Evolutionary conservation across 92 coral and sea anemone genomes (phyloP), one percentile per base, ranked within the genome.

Genomic region (Porites cylindrica): DNA sequence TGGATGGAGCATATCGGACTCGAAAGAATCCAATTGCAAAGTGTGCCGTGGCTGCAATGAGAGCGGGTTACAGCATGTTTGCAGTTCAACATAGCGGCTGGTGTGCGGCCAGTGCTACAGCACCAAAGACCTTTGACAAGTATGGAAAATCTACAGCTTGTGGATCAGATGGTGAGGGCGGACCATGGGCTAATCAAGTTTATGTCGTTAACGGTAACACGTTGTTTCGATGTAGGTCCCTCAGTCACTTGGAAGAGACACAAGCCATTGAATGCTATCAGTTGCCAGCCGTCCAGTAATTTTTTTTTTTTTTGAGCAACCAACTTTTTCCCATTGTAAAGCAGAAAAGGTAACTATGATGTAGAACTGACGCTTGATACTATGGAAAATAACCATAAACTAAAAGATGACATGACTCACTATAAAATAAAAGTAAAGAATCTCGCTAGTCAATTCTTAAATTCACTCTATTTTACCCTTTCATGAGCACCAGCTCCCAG

Each of bases 71-170:
- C 12, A 10, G 16, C 18, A 65, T 86, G 71, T 86, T 86, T 47
- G 85, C 90, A 23, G 61, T 86, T 47, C 90, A 86, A 20, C 6
- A 86, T 78, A 79, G 90, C 13, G 90, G 85, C 60, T 70, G 79
- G 85, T 86, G 90, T 66, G 80, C 80, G 10, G 66, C 90, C 1
- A 79, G 90, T n/a, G 61, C 71, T 17, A 18, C 77, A 18, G 90
- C 90, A 1, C 53, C 29, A 0, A 11, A 17, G 64, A 78, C 90
- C 2, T 86, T 20, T 20, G 66, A 78, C 32, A 86, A 70, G 21
- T 86, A 86, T 76, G 90, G 90, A 53, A 19, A 56, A 17, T 88
- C 87, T 1, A n/a, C 52, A 1, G 77, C 21, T 7, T 88, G 91
- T 65, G 14, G 17, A 63, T 50, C 62, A 0, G 91, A 82, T 72